Evolutionary conservation across 2,797 vertebrate species (phyloP).

Genomic region (Scleropages formosus): DNA sequence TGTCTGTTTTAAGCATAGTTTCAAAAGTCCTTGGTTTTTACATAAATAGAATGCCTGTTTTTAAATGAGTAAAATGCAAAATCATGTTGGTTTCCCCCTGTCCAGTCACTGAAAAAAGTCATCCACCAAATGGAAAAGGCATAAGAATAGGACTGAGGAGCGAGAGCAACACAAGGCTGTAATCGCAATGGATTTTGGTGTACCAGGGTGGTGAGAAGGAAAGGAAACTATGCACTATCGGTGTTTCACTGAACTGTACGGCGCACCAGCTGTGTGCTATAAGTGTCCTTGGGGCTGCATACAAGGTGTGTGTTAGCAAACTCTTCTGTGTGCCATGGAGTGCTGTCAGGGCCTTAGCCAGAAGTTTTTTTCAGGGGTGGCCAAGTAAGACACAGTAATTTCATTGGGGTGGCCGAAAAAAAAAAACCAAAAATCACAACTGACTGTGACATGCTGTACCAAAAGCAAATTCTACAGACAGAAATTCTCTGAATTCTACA

Average conservation of each 20-base stretch:
- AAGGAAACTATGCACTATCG: neutral
- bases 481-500: no score
- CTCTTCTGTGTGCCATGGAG: neutral
- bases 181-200: neutral
- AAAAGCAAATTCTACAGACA: no score
- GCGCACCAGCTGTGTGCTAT: neutral
- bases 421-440: no score
- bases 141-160: neutral
- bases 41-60: neutral
- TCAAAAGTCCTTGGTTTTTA: conserved; percentile 2
- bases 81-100: neutral
- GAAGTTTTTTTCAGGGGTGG: no score
- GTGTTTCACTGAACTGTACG: neutral
- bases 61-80: conserved; percentile 7
- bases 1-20: neutral
- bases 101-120: neutral
- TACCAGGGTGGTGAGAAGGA: neutral
- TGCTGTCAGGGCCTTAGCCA: no score
- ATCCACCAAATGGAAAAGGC: neutral
- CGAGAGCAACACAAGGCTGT: neutral
- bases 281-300: neutral
- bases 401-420: no score
- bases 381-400: no score
- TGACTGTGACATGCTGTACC: no score
- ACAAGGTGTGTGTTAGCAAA: neutral